Conservation (phyloP, 2,888 invertebrate species). For the Cotesia congregata region DNA sequence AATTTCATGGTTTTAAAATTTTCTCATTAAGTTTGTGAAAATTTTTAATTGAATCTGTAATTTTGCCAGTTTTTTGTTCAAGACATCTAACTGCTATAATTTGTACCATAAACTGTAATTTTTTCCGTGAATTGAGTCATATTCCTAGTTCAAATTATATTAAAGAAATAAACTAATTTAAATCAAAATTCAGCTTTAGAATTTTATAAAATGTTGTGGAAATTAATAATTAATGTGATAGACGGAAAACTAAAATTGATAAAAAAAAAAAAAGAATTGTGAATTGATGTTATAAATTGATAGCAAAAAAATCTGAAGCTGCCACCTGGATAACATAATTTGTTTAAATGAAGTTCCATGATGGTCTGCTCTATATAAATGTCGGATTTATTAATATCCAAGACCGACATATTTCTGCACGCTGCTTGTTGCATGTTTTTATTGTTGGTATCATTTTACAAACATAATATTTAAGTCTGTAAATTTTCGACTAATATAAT, state of each 20-base stretch:
- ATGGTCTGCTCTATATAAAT: neutral
- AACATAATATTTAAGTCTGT: neutral
- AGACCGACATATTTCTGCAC: neutral
- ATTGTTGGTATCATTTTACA: neutral
- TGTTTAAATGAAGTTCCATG: neutral
- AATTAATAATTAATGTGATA: too few relatives aligned
- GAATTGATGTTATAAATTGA: neutral
- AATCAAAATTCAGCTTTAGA: too few relatives aligned
- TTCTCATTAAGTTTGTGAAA: too few relatives aligned
- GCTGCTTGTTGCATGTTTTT: neutral
- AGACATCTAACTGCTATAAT: too few relatives aligned
- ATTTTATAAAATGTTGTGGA: too few relatives aligned
- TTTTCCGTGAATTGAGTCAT: too few relatives aligned
- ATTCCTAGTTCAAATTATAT: too few relatives aligned
- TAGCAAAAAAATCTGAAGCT: neutral
- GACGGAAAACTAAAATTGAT: neutral
- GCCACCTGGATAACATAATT: neutral
- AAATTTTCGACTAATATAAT: slow-evolving; percentile 20
- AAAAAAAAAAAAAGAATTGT: neutral
- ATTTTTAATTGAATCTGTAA: too few relatives aligned
- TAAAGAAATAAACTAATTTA: too few relatives aligned
- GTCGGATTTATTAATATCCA: slow-evolving; percentile 5
- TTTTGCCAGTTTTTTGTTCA: too few relatives aligned
- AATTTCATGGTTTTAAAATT: too few relatives aligned
- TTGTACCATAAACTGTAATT: too few relatives aligned